Evolutionary conservation across 2,888 invertebrate species (phyloP).

Genomic region (Drosophila aldrichi): DNA sequence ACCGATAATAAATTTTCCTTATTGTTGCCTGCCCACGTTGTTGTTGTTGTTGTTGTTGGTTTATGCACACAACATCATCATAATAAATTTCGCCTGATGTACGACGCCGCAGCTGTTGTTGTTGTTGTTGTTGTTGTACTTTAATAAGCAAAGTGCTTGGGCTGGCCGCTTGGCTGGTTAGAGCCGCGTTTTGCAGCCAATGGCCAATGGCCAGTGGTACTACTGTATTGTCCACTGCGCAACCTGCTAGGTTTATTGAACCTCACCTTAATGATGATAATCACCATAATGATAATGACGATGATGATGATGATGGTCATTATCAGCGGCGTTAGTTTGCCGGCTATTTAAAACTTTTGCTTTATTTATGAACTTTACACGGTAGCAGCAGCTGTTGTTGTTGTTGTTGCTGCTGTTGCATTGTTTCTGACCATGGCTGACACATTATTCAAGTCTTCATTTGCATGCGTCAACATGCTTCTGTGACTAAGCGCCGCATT

Average conservation of each 20-base stretch:
- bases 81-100: conserved; percentile 78
- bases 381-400: neutral
- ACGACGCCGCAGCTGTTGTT: too few species aligned
- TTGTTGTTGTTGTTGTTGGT: conserved; percentile 31
- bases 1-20: conserved; percentile 77
- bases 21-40: conserved; percentile 65
- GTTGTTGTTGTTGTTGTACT: conserved; percentile 54
- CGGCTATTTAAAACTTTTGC: conserved; percentile 56
- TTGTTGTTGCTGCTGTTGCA: conserved; percentile 16
- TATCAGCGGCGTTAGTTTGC: conserved; percentile 54
- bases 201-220: conserved; percentile 57
- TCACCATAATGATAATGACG: neutral
- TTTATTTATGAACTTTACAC: conserved; percentile 65
- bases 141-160: conserved; percentile 80
- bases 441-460: conserved; percentile 53
- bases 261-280: conserved; percentile 33
- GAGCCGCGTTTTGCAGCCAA: conserved; percentile 35
- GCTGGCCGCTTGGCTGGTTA: conserved; percentile 72
- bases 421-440: conserved; percentile 50
- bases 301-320: conserved; percentile 2
- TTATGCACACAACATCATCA: conserved; percentile 78
- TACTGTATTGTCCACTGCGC: conserved; percentile 57
- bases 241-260: conserved; percentile 69
- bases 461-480: conserved; percentile 70
- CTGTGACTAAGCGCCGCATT: conserved; percentile 67